Evolutionary conservation across 2,888 invertebrate genomes (phyloP).

Genomic region (Hipparchia semele): DNA sequence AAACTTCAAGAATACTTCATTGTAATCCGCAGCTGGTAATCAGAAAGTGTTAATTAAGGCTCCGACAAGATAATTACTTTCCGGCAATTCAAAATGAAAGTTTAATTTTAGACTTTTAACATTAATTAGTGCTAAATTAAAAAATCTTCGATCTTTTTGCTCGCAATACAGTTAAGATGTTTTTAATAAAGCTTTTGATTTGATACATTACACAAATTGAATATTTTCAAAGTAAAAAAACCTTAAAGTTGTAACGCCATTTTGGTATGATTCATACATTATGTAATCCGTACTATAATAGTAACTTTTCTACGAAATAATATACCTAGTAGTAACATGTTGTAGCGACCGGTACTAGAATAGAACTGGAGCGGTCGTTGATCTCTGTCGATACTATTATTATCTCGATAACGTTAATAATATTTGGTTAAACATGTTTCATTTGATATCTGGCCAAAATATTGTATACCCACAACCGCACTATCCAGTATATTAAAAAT

Average conservation of each 20-base stretch:
- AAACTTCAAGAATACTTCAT: conserved; percentile 27
- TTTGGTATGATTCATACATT: not conserved
- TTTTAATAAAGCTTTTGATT: not conserved
- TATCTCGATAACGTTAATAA: conserved; percentile 67
- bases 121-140: not conserved
- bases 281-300: conserved; percentile 38
- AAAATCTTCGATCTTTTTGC: not conserved
- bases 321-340: conserved; percentile 46
- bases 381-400: conserved; percentile 62
- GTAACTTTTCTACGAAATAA: conserved; percentile 54
- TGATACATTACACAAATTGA: not conserved
- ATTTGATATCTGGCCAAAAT: conserved; percentile 57
- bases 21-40: conserved; percentile 18
- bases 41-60: conserved; percentile 24
- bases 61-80: conserved; percentile 25
- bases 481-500: conserved; percentile 24
- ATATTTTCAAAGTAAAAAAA: not conserved
- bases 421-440: conserved; percentile 60
- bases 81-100: conserved; percentile 17
- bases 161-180: not conserved
- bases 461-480: conserved; percentile 24
- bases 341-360: conserved; percentile 59
- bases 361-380: conserved; percentile 76
- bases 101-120: not conserved
- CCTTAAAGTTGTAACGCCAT: not conserved